phyloP scores from a whole-genome alignment of 2,888 invertebrate species.

The Muscina levida region DNA sequence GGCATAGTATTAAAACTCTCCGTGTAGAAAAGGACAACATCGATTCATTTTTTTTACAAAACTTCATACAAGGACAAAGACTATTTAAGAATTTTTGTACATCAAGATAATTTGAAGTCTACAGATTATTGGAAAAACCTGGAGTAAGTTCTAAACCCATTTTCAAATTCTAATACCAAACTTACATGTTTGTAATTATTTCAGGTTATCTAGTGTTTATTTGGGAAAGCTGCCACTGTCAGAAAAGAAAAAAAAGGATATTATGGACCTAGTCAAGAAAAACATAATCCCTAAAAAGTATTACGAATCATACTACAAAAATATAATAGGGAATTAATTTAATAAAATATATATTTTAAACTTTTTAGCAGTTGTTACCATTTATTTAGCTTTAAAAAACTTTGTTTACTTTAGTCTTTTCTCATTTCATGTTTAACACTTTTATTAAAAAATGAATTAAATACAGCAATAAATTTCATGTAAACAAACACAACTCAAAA shows the following conservation, averaged over 20 bases:
- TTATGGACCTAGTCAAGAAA: conserved; percentile 46
- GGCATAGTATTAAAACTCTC: conserved; percentile 16
- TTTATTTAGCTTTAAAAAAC: too few relatives aligned
- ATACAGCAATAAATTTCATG: conserved; percentile 23
- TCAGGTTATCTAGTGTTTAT: conserved; percentile 47
- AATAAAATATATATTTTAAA: conserved; percentile 38
- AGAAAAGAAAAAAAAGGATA: conserved; percentile 40
- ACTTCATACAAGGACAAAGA: conserved; percentile 9
- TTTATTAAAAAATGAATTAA: not conserved
- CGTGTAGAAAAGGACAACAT: conserved; percentile 41
- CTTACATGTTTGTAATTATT: conserved; percentile 34
- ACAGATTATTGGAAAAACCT: conserved; percentile 50
- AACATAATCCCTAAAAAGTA: conserved; percentile 37
- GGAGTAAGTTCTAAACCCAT: conserved; percentile 45
- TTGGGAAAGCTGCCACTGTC: conserved; percentile 48
- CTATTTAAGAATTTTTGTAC: conserved; percentile 39
- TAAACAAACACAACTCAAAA: conserved; percentile 25
- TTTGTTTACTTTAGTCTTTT: too few relatives aligned
- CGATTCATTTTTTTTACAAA: conserved; percentile 25
- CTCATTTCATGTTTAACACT: too few relatives aligned
- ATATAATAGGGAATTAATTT: conserved; percentile 47
- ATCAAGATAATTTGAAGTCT: conserved; percentile 45
- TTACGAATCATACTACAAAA: conserved; percentile 46
- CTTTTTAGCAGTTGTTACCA: conserved; percentile 12
- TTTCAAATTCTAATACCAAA: conserved; percentile 41